Percentiles rank a stretch among this genome's conserved stretches.
These are phyloP conservation scores for Drosophila melanica DNA, from an alignment of 1,140 invertebrate genomes.

Conservation along the genomic window DNA sequence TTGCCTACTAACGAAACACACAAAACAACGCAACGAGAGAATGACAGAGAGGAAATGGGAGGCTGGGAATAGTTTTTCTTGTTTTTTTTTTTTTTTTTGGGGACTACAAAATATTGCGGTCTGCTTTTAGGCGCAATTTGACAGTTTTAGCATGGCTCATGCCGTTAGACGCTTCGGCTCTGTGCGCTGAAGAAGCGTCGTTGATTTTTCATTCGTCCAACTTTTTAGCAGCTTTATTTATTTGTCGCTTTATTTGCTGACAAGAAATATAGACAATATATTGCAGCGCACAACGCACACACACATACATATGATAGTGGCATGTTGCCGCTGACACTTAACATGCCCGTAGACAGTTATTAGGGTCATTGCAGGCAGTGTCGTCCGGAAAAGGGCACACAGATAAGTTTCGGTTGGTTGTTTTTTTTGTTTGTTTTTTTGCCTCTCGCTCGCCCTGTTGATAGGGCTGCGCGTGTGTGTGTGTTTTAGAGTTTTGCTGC, in stretches of 20 bases:
- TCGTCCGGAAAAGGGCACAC: constrained; percentile 29
- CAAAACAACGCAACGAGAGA: constrained; percentile 45
- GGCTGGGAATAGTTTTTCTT: constrained; percentile 53
- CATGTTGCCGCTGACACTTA: constrained; percentile 81
- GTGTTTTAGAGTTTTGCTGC: constrained; percentile 69
- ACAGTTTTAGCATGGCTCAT: constrained; percentile 62
- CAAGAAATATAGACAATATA: constrained; percentile 82
- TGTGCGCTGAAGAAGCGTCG: neutral
- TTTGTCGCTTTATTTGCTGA: constrained; percentile 79
- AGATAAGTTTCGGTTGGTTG: constrained; percentile 45
- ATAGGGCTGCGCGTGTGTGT: constrained; percentile 33
- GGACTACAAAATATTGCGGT: constrained; percentile 72
- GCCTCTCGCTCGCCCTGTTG: constrained; percentile 10
- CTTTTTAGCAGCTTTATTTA: constrained; percentile 80
- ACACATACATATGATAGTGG: constrained; percentile 59
- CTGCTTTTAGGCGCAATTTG: constrained; percentile 76
- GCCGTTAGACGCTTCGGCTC: constrained; percentile 1
- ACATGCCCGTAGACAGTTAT: constrained; percentile 82
- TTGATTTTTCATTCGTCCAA: constrained; percentile 58
- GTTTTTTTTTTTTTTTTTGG: constrained; percentile 2
- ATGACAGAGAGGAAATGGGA: constrained; percentile 13
- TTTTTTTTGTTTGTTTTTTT: constrained; percentile 11
- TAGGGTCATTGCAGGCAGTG: constrained; percentile 65
- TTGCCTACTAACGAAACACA: constrained; percentile 70
- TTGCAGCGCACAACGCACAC: constrained; percentile 37